Percentiles rank a stretch among this genome's conserved stretches.
Conservation (phyloP, 2,113 vertebrate genomes). For the Lota lota region DNA sequence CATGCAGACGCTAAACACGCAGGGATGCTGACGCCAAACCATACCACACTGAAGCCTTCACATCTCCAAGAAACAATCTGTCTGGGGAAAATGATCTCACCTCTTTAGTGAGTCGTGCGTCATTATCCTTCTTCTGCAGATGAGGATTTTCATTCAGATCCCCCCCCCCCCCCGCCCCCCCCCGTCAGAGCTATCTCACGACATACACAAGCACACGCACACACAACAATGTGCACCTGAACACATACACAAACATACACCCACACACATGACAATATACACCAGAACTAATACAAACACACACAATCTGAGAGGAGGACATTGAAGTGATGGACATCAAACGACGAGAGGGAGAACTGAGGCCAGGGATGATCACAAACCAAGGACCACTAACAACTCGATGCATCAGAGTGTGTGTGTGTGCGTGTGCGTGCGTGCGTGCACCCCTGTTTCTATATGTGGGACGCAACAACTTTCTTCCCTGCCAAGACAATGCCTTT, state of each 20-base stretch:
- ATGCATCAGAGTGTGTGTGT: background rate
- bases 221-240: background rate
- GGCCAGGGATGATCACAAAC: background rate
- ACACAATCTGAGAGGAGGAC: background rate
- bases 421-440: background rate
- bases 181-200: background rate
- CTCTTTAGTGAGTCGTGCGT: too few relatives aligned
- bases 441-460: conserved; percentile 1
- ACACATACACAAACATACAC: background rate
- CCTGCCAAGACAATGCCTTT: conserved; percentile 4
- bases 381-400: background rate
- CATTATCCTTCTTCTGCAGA: too few relatives aligned
- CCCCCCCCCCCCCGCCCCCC: too few relatives aligned
- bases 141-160: too few relatives aligned
- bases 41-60: too few relatives aligned
- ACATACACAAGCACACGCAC: background rate
- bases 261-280: background rate
- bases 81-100: too few relatives aligned
- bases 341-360: background rate
- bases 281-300: too few relatives aligned
- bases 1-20: background rate
- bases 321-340: background rate
- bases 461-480: background rate
- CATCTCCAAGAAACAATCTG: too few relatives aligned
- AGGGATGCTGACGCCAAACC: too few relatives aligned